Percentiles rank a stretch among this genome's conserved stretches.
phyloP scores from a whole-genome alignment of 2,797 vertebrate species.

The Molossus alvarezi region DNA sequence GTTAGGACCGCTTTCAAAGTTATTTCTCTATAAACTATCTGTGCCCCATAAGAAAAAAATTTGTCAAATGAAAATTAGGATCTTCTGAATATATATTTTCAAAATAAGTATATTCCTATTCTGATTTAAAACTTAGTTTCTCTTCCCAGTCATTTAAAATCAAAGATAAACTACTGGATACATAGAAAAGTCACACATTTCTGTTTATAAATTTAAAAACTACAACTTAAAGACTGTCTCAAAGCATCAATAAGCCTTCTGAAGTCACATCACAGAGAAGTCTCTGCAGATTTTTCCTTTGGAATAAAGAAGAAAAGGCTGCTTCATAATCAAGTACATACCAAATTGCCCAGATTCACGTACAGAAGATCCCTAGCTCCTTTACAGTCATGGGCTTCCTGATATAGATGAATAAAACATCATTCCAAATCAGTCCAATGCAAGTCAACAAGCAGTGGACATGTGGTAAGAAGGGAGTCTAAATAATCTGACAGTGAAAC shows the following conservation, averaged over 20 bases:
- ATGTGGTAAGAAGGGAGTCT: background rate
- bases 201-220: conserved; percentile 5
- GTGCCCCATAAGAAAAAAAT: background rate
- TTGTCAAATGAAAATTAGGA: background rate
- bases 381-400: background rate
- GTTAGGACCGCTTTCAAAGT: background rate
- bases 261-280: background rate
- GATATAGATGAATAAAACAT: background rate
- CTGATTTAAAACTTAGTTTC: background rate
- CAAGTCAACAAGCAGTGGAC: background rate
- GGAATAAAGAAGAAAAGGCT: background rate
- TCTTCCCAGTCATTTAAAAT: background rate
- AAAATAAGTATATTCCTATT: background rate
- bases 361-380: background rate
- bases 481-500: background rate
- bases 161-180: background rate
- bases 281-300: background rate
- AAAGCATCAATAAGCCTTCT: background rate
- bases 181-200: background rate
- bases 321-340: background rate
- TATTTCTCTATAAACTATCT: background rate
- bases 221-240: background rate
- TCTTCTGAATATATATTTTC: background rate
- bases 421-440: background rate
- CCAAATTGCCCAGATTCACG: background rate